Percentiles rank a stretch among this genome's conserved stretches.
phyloP scores from a whole-genome alignment of 2,797 vertebrate species.

The Enteromius paludinosus region DNA sequence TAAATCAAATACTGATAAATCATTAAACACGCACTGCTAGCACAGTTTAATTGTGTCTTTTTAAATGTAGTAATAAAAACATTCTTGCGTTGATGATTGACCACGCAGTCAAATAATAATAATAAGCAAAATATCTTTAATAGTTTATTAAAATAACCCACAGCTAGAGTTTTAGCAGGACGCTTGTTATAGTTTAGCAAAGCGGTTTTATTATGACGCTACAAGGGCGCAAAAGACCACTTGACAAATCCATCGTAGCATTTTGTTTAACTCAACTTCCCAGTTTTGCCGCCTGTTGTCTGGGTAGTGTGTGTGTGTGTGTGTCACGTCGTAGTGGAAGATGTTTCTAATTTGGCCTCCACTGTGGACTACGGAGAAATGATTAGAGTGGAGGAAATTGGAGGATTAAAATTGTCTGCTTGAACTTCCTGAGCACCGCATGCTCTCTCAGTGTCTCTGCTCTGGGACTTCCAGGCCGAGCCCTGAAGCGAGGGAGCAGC shows the following conservation, averaged over 20 bases:
- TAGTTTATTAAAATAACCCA: constrained; percentile 13
- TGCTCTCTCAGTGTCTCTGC: constrained; percentile 63
- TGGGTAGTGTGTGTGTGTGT: constrained; percentile 16
- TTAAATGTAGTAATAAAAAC: background rate
- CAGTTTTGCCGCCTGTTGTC: constrained; percentile 45
- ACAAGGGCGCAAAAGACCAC: background rate
- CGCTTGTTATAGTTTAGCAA: background rate
- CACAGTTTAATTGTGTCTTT: background rate
- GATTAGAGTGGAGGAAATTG: constrained; percentile 99
- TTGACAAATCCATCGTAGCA: constrained; percentile 14
- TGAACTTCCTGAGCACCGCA: constrained; percentile 93
- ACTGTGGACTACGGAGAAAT: constrained; percentile 87
- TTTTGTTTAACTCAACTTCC: constrained; percentile 6
- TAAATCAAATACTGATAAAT: background rate
- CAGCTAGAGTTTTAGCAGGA: background rate
- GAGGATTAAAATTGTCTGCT: constrained; percentile 98
- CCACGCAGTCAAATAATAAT: background rate
- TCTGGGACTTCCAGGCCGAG: constrained; percentile 49
- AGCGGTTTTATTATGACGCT: background rate
- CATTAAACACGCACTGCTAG: background rate
- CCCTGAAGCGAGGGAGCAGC: constrained; percentile 48
- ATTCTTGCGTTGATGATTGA: background rate
- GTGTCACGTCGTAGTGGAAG: constrained; percentile 70
- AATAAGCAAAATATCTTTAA: background rate
- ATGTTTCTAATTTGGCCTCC: constrained; percentile 93